phyloP scores from a whole-genome alignment of 2,113 vertebrate genomes.

The Delphinapterus leucas region DNA sequence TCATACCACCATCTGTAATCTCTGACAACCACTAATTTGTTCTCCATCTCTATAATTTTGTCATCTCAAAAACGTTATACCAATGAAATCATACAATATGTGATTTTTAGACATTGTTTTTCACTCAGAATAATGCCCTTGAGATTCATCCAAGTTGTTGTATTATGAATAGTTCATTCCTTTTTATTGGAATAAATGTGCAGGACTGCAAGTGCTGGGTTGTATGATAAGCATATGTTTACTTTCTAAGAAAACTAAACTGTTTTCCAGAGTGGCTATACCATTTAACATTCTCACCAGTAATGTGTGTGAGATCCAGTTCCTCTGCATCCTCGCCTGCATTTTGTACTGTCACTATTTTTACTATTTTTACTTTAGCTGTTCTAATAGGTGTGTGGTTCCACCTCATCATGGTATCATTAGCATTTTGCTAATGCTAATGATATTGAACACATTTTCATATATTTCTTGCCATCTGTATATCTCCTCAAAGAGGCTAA shows the following conservation, averaged over 20 bases:
- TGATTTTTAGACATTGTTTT: background rate
- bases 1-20: background rate
- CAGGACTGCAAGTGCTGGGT: background rate
- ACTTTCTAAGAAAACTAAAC: background rate
- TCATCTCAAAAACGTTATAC: background rate
- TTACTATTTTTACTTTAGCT: background rate
- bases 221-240: background rate
- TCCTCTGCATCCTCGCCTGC: background rate
- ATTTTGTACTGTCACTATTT: background rate
- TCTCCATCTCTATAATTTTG: slow-evolving; percentile 14
- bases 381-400: background rate
- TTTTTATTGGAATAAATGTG: background rate
- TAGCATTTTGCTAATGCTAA: background rate
- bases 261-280: background rate
- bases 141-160: background rate
- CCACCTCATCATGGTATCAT: background rate
- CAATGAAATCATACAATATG: background rate
- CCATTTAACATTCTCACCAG: background rate
- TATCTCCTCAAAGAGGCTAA: background rate
- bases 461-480: background rate
- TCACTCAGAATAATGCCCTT: background rate
- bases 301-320: background rate
- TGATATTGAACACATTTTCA: background rate
- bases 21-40: background rate
- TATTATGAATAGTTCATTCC: background rate